Evolutionary conservation across 2,113 vertebrate genomes (phyloP).

Genomic region (Heterotilapia buettikoferi): DNA sequence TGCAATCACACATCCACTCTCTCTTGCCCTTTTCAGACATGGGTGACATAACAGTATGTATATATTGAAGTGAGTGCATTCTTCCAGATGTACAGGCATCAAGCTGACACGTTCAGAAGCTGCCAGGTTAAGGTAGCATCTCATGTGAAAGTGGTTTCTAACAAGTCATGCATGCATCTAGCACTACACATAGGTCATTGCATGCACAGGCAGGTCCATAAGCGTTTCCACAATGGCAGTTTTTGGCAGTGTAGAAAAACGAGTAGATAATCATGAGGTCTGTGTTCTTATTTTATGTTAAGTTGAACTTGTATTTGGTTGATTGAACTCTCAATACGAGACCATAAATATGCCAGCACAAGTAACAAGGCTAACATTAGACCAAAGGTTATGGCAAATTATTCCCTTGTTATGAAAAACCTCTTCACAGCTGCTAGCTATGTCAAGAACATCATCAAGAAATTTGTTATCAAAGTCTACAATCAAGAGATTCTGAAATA

Average conservation of each 20-base stretch:
- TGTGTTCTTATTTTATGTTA: fast-evolving
- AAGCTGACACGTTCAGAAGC: not conserved
- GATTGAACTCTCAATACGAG: not conserved
- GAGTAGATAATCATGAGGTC: not conserved
- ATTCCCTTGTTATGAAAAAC: not conserved
- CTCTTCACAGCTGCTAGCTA: not conserved
- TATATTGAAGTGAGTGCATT: not conserved
- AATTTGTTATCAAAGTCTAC: not conserved
- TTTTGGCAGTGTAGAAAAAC: not conserved
- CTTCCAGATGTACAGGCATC: not conserved
- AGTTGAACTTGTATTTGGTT: not conserved
- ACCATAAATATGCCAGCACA: not conserved
- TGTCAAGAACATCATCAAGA: not conserved
- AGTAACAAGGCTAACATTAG: not conserved
- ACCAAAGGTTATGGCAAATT: not conserved
- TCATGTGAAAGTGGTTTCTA: not conserved
- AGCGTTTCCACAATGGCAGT: fast-evolving
- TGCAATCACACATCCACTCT: not conserved
- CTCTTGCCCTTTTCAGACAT: not conserved
- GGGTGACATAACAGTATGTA: not conserved
- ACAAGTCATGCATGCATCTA: not conserved
- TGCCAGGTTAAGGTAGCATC: not conserved
- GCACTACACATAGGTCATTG: not conserved
- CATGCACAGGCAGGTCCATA: not conserved
- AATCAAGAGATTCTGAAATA: not conserved